Evolutionary conservation across 1,140 invertebrate genomes (phyloP).

Genomic region (Steinernema feltiae): DNA sequence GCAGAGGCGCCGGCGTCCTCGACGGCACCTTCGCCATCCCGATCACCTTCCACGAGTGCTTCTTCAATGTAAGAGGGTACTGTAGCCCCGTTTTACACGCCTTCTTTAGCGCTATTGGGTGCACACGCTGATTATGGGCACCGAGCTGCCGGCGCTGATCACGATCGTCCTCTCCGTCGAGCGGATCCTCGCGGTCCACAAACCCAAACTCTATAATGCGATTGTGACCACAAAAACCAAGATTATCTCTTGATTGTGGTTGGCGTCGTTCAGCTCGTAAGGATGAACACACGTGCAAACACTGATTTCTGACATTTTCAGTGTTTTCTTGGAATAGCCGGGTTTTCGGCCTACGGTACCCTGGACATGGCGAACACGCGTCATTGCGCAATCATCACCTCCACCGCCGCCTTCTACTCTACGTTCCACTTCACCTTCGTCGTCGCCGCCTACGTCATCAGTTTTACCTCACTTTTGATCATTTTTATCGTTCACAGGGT

Average conservation of each 20-base stretch:
- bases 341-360: background rate
- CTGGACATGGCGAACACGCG: background rate
- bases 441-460: background rate
- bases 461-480: background rate
- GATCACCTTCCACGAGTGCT: background rate
- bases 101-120: constrained; percentile 13
- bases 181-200: background rate
- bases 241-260: background rate
- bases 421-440: constrained; percentile 16
- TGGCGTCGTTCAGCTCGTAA: background rate
- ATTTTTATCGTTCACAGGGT: background rate
- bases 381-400: background rate
- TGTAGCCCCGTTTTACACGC: too few relatives aligned
- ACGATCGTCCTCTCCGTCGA: background rate
- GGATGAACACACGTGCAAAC: background rate
- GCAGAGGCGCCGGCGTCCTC: background rate
- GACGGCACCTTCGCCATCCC: background rate
- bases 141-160: background rate
- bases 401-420: constrained; percentile 4
- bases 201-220: background rate
- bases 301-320: background rate
- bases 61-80: background rate
- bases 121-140: background rate
- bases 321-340: background rate
- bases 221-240: background rate